Percentiles rank a stretch among this genome's conserved stretches.
Evolutionary conservation across 2,888 invertebrate genomes (phyloP).

Genomic region (Polia nebulosa): DNA sequence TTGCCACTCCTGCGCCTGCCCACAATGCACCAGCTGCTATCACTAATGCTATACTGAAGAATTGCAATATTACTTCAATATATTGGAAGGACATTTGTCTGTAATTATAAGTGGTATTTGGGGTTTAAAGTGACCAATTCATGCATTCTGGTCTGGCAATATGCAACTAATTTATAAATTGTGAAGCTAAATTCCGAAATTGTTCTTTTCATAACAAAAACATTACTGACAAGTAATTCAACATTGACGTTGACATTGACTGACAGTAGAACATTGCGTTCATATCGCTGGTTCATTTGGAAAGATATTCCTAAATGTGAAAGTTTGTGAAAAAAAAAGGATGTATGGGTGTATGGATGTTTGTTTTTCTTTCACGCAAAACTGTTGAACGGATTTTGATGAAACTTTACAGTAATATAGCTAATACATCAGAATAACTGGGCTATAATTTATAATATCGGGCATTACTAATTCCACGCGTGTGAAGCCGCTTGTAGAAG

Average conservation of each 20-base stretch:
- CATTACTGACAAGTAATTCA: slow-evolving; percentile 1
- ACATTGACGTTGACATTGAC: slow-evolving; percentile 23
- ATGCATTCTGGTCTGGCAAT: slow-evolving; percentile 20
- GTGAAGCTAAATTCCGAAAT: not conserved
- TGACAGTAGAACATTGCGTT: not conserved
- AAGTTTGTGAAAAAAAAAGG: no score
- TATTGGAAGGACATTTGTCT: slow-evolving; percentile 45
- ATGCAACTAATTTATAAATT: slow-evolving; percentile 1
- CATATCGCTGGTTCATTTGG: not conserved
- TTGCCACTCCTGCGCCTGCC: slow-evolving; percentile 73
- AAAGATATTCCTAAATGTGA: no score
- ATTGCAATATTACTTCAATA: slow-evolving; percentile 69
- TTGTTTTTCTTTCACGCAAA: no score
- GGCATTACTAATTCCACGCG: no score
- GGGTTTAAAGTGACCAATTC: not conserved
- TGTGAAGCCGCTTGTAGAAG: no score
- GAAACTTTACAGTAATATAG: no score
- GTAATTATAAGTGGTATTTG: not conserved
- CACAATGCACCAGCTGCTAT: slow-evolving; percentile 77
- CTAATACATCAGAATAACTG: no score
- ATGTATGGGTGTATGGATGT: no score
- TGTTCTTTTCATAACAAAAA: not conserved
- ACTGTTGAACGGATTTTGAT: no score
- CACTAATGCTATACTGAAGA: slow-evolving; percentile 72
- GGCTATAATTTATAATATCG: no score